Evolutionary conservation across 2,113 vertebrate genomes (phyloP), one percentile per base, ranked within the genome.

Genomic region (Aptenodytes patagonicus): DNA sequence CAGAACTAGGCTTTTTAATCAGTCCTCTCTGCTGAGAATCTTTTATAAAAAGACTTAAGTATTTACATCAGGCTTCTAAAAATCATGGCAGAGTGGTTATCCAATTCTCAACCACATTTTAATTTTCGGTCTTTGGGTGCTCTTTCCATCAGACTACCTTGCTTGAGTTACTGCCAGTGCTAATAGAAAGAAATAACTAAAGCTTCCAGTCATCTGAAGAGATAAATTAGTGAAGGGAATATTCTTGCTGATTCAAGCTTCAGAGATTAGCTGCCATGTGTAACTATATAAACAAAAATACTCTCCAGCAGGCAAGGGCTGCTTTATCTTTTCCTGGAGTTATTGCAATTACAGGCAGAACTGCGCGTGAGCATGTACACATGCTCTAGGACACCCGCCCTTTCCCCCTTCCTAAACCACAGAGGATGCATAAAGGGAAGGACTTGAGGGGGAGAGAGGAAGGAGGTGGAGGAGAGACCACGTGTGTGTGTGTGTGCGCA

Each of bases 401-500:
- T 91, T 82, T 68, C 25, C 42, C 22, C 38, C 42, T 85, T 80
- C 60, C 54, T 75, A 60, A 93, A 49, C 29, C 31, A 60, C 18
- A 57, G 47, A 61, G 34, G 18, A 24, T 77, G 7, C 69, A 3
- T 29, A 24, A 70, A 66, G 58, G 75, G 66, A 82, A 69, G 69
- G 87, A 68, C 55, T 68, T 42, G 19, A 73, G 55, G 20, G 34
- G n/a, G 29, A 79, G 29, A 79, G 51, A 65, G 55, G 54, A 55
- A 57, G 31, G 24, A 73, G 49, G 15, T 28, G 29, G 18, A 61
- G 31, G 36, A 81, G 49, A 36, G 40, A 42, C 8, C 38, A 42
- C 1, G 0, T 34, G 29, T 51, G 36, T 46, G n/a, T 2, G 29
- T 51, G 36, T 46, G n/a, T 31, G 32, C 2, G 32, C 2, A 4